phyloP scores from a whole-genome alignment of 2,888 invertebrate species.

The Subacronicta megacephala region DNA sequence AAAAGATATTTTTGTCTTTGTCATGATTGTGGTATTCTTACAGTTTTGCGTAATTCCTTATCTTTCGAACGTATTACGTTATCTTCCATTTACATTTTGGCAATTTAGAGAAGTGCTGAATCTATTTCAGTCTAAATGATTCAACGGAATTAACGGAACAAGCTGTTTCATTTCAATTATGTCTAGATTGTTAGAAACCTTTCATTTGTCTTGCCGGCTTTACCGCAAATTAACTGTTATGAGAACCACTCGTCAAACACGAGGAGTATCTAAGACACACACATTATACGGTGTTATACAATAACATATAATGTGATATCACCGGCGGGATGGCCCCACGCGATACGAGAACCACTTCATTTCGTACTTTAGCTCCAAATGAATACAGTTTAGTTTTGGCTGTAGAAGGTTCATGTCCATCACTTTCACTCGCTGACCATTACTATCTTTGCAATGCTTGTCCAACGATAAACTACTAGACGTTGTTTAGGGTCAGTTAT shows the following conservation, averaged over 20 bases:
- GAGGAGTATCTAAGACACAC: slow-evolving; percentile 33
- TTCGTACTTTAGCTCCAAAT: slow-evolving; percentile 7
- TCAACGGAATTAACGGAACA: slow-evolving; percentile 5
- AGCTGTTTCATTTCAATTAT: slow-evolving; percentile 23
- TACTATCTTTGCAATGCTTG: slow-evolving; percentile 42
- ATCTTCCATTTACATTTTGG: slow-evolving; percentile 27
- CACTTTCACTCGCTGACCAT: slow-evolving; percentile 51
- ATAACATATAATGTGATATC: slow-evolving; percentile 56
- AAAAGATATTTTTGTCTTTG: not conserved
- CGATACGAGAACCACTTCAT: slow-evolving; percentile 3
- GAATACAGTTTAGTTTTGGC: slow-evolving; percentile 22
- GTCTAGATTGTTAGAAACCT: slow-evolving; percentile 35
- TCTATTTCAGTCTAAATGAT: slow-evolving; percentile 7
- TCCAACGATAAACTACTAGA: slow-evolving; percentile 44
- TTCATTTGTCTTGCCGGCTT: slow-evolving; percentile 40
- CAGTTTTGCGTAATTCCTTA: slow-evolving; percentile 11
- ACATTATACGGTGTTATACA: slow-evolving; percentile 52
- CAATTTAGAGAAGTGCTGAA: slow-evolving; percentile 20
- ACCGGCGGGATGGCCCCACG: slow-evolving; percentile 28
- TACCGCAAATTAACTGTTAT: slow-evolving; percentile 44
- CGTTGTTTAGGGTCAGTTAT: slow-evolving; percentile 53
- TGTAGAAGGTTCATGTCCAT: slow-evolving; percentile 34
- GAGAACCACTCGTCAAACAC: slow-evolving; percentile 44
- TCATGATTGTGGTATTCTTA: slow-evolving; percentile 7
- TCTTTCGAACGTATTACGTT: slow-evolving; percentile 20